phyloP scores from a whole-genome alignment of 1,140 invertebrate species.

The Phortica variegata region DNA sequence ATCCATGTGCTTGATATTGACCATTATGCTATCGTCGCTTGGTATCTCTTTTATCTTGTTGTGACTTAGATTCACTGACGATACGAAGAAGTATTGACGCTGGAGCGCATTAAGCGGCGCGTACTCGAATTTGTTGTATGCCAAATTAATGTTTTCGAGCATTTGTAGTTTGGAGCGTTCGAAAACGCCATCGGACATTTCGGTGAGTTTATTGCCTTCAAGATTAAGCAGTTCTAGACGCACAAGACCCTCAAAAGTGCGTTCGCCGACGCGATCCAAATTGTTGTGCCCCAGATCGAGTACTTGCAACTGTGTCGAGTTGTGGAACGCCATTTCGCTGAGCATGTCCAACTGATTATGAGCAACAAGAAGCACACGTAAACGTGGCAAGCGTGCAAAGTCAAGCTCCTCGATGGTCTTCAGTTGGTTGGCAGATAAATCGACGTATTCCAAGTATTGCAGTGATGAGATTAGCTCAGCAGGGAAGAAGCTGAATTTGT shows the following conservation, averaged over 20 bases:
- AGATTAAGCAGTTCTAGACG: constrained; percentile 75
- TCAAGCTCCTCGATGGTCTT: constrained; percentile 78
- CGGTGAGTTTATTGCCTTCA: constrained; percentile 70
- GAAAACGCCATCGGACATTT: constrained; percentile 82
- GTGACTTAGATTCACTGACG: constrained; percentile 74
- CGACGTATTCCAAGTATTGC: constrained; percentile 72
- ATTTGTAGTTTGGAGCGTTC: constrained; percentile 74
- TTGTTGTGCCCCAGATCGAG: constrained; percentile 76
- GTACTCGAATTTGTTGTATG: constrained; percentile 73
- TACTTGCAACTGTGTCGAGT: constrained; percentile 82
- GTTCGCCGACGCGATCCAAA: constrained; percentile 73
- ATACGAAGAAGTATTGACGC: constrained; percentile 79
- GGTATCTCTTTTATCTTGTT: constrained; percentile 79
- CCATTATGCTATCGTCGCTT: constrained; percentile 79
- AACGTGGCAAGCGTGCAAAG: constrained; percentile 75
- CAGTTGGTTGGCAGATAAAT: constrained; percentile 75
- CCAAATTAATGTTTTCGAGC: constrained; percentile 79
- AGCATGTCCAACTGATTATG: constrained; percentile 77
- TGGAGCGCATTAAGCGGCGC: constrained; percentile 78
- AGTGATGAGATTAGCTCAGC: constrained; percentile 74
- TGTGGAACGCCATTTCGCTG: constrained; percentile 84
- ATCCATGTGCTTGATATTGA: constrained; percentile 84
- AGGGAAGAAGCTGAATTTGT: constrained; percentile 80
- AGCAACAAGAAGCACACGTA: constrained; percentile 69
- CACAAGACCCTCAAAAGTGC: constrained; percentile 79